phyloP scores from a whole-genome alignment of 1,140 invertebrate genomes.

The Nasonia vitripennis region DNA sequence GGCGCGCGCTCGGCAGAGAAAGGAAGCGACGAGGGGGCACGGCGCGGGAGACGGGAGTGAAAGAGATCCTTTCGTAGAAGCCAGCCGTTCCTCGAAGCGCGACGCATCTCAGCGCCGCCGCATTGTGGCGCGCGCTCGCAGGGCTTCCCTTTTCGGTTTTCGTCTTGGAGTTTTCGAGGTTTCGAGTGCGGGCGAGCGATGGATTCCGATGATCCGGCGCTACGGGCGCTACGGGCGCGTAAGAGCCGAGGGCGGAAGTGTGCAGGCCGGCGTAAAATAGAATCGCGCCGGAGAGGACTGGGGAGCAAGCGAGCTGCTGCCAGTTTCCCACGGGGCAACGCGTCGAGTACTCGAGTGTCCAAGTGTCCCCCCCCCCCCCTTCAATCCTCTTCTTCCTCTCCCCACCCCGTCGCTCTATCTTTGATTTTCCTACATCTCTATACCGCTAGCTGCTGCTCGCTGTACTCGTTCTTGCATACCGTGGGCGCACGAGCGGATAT shows the following conservation, averaged over 20 bases:
- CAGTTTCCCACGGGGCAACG: conserved; percentile 46
- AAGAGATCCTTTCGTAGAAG: conserved; percentile 49
- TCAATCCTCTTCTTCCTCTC: conserved; percentile 19
- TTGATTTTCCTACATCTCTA: conserved; percentile 10
- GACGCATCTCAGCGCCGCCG: too few species aligned
- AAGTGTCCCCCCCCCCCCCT: conserved; percentile 32
- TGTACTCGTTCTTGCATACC: neutral
- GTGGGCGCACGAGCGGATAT: conserved; percentile 36
- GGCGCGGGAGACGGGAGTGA: neutral
- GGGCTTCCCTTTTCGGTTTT: too few species aligned
- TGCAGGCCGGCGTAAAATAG: conserved; percentile 46
- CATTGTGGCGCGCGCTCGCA: too few species aligned
- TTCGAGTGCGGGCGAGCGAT: too few species aligned
- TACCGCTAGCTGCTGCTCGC: too few species aligned
- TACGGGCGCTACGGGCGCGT: neutral
- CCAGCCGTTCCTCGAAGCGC: conserved; percentile 34
- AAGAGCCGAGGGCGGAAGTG: conserved; percentile 51
- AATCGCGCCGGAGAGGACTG: conserved; percentile 16
- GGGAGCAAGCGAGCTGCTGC: neutral
- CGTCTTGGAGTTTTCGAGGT: too few species aligned
- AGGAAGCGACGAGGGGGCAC: neutral
- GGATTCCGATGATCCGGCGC: too few species aligned
- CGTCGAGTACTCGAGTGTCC: neutral
- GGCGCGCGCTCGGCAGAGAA: too few species aligned
- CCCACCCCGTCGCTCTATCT: neutral